Conservation (phyloP, 2,888 invertebrate genomes). For the Diploptera punctata region DNA sequence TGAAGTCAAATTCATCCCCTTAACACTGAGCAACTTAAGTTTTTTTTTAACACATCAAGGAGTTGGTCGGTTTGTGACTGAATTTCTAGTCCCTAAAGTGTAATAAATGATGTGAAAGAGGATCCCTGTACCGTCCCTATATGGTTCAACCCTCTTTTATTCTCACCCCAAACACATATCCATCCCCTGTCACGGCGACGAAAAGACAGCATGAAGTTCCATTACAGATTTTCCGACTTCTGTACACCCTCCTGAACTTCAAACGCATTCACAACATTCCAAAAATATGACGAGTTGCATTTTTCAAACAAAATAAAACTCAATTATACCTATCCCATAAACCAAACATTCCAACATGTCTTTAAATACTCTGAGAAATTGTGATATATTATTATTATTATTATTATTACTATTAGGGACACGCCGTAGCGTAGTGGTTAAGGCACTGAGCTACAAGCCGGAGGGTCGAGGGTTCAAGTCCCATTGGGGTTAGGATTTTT, state of each 20-base stretch:
- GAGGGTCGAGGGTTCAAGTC: too few relatives aligned
- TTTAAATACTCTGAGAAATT: too few relatives aligned
- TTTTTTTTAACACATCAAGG: slow-evolving; percentile 15
- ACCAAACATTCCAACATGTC: too few relatives aligned
- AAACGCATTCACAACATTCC: not conserved
- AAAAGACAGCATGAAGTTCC: slow-evolving; percentile 1
- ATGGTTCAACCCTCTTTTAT: not conserved
- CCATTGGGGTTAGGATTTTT: too few relatives aligned
- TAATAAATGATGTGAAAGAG: slow-evolving; percentile 5
- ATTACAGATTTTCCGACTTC: slow-evolving; percentile 10
- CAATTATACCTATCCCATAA: too few relatives aligned
- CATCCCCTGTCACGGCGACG: not conserved
- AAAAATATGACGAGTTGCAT: too few relatives aligned
- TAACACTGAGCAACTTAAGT: not conserved
- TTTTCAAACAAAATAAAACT: too few relatives aligned
- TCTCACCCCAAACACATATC: not conserved
- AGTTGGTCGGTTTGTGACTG: not conserved
- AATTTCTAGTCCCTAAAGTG: slow-evolving; percentile 4
- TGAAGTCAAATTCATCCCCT: not conserved
- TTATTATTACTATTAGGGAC: too few relatives aligned
- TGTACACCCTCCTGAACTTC: not conserved
- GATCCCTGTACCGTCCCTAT: not conserved
- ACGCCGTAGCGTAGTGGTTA: too few relatives aligned
- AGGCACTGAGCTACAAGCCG: too few relatives aligned
- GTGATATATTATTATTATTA: too few relatives aligned